Percentiles rank a stretch among this genome's conserved stretches.
phyloP scores from a whole-genome alignment of 1,140 invertebrate genomes.

The Leguminivora glycinivorella region DNA sequence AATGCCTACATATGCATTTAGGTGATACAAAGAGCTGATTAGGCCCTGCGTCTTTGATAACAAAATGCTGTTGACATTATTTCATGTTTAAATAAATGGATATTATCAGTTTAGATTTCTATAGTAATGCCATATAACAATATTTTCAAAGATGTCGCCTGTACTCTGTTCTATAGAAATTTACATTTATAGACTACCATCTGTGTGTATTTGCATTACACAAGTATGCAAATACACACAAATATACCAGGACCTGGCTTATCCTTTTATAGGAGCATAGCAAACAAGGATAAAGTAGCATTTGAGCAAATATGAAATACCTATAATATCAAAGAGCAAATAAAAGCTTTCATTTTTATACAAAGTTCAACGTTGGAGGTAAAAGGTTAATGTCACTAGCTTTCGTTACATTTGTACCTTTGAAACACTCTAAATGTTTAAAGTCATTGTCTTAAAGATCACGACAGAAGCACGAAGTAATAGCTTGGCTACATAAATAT shows the following conservation, averaged over 20 bases:
- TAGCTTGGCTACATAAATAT: too few species aligned
- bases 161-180: neutral
- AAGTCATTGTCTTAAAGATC: neutral
- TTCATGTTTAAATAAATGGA: too few species aligned
- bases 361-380: neutral
- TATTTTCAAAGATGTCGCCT: too few species aligned
- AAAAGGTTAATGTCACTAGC: neutral
- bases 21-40: too few species aligned
- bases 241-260: neutral
- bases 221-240: neutral
- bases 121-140: too few species aligned
- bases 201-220: conserved; percentile 3
- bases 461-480: too few species aligned
- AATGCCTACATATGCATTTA: too few species aligned
- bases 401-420: neutral
- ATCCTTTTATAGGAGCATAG: neutral
- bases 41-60: too few species aligned
- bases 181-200: neutral
- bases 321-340: neutral
- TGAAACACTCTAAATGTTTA: neutral
- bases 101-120: too few species aligned
- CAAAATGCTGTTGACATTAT: too few species aligned
- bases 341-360: neutral
- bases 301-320: neutral
- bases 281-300: neutral